Percentiles rank a stretch among this genome's conserved stretches.
phyloP scores from a whole-genome alignment of 92 coral and sea anemone genomes.

The Zoanthus solanderi region DNA sequence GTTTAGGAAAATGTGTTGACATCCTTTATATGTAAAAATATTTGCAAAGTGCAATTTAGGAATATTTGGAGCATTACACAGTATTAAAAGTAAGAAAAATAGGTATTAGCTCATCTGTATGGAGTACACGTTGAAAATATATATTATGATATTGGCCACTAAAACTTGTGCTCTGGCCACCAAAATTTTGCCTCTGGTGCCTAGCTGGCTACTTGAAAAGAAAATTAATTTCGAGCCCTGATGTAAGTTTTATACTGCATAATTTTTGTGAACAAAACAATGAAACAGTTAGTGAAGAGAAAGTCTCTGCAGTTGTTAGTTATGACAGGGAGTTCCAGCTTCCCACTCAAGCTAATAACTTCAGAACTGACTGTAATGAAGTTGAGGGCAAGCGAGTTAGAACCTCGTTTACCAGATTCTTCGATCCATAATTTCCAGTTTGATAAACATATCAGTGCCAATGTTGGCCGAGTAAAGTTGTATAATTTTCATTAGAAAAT shows the following conservation, averaged over 20 bases:
- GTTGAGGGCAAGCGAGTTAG: slow-evolving; percentile 61
- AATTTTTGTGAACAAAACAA: slow-evolving; percentile 51
- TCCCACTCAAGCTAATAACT: slow-evolving; percentile 3
- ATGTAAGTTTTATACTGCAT: slow-evolving; percentile 65
- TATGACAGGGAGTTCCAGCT: slow-evolving; percentile 60
- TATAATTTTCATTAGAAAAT: neutral
- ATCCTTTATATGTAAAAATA: no score
- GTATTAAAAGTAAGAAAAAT: no score
- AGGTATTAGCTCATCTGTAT: no score
- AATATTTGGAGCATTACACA: no score
- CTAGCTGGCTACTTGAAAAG: no score
- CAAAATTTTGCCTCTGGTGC: no score
- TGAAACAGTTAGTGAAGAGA: slow-evolving; percentile 53
- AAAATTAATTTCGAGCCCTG: no score
- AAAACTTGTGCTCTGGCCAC: no score
- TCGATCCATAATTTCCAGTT: slow-evolving; percentile 42
- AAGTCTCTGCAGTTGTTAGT: slow-evolving; percentile 52
- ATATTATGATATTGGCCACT: no score
- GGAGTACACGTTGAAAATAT: no score
- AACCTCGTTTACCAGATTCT: slow-evolving; percentile 52
- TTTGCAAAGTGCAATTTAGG: no score
- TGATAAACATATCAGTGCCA: neutral
- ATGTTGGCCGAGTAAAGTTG: neutral
- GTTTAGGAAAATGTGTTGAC: no score
- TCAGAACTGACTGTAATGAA: neutral